These are phyloP conservation scores for Falco naumanni DNA, from an alignment of 2,797 vertebrate genomes.

Conservation along the genomic window DNA sequence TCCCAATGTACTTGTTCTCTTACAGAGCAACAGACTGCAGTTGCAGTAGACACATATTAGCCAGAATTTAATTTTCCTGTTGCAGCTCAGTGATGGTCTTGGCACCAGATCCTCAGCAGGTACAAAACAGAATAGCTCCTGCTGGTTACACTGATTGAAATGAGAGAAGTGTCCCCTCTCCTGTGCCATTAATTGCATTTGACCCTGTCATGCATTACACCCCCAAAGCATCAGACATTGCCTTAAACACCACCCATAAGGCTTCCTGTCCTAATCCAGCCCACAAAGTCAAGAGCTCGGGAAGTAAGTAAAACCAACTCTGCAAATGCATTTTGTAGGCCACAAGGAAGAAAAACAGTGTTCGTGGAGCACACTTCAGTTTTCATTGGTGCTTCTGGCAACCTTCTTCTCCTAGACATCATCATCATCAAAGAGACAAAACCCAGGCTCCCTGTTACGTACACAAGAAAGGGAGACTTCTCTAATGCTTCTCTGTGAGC, in stretches of 20 bases:
- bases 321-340: slow-evolving; percentile 48
- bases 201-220: background rate
- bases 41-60: background rate
- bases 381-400: slow-evolving; percentile 73
- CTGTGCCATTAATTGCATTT: background rate
- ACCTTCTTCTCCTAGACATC: slow-evolving; percentile 57
- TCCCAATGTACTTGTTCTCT: background rate
- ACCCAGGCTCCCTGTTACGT: slow-evolving; percentile 54
- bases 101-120: background rate
- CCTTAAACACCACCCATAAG: background rate
- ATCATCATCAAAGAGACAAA: slow-evolving; percentile 58
- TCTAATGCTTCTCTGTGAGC: background rate
- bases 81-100: background rate
- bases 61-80: background rate
- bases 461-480: slow-evolving; percentile 42
- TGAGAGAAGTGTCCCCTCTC: background rate
- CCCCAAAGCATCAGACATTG: background rate
- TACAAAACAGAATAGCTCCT: background rate
- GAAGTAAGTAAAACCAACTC: slow-evolving; percentile 39
- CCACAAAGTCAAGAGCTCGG: background rate
- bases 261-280: slow-evolving; percentile 49
- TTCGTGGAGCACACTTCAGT: slow-evolving; percentile 60
- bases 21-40: background rate
- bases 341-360: background rate
- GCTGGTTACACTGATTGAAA: background rate